These are phyloP conservation scores for Microcebus tavaratra DNA, from an alignment of 2,113 vertebrate species.

Conservation along the genomic window DNA sequence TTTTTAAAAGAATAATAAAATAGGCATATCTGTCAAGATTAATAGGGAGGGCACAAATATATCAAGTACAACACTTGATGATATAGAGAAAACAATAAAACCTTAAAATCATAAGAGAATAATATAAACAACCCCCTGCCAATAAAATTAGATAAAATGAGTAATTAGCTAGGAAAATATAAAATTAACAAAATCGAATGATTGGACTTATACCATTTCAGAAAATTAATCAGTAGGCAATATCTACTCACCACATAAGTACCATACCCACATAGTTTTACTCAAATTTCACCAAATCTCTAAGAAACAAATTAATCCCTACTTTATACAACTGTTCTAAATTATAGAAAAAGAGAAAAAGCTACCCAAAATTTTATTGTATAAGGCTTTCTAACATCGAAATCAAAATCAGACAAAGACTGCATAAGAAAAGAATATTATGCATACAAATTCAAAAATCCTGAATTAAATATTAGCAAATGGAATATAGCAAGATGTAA, in stretches of 20 bases:
- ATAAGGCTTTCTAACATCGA: not conserved
- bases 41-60: not conserved
- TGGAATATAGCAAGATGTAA: not conserved
- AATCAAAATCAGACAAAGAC: not conserved
- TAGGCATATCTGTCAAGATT: not conserved
- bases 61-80: not conserved
- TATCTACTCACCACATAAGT: not conserved
- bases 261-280: not conserved
- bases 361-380: not conserved
- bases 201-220: not conserved
- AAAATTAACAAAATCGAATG: not conserved
- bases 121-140: not conserved
- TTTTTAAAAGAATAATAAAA: not conserved
- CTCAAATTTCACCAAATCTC: not conserved
- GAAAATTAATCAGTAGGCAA: not conserved
- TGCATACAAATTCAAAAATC: not conserved
- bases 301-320: not conserved
- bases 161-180: not conserved
- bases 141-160: conserved; percentile 27
- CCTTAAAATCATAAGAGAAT: not conserved
- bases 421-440: not conserved
- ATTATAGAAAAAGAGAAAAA: not conserved
- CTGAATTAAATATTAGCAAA: conserved; percentile 7
- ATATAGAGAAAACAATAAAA: not conserved
- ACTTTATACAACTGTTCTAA: not conserved